These are phyloP conservation scores for Apolygus lucorum DNA, from an alignment of 1,140 invertebrate genomes.

Conservation along the genomic window DNA sequence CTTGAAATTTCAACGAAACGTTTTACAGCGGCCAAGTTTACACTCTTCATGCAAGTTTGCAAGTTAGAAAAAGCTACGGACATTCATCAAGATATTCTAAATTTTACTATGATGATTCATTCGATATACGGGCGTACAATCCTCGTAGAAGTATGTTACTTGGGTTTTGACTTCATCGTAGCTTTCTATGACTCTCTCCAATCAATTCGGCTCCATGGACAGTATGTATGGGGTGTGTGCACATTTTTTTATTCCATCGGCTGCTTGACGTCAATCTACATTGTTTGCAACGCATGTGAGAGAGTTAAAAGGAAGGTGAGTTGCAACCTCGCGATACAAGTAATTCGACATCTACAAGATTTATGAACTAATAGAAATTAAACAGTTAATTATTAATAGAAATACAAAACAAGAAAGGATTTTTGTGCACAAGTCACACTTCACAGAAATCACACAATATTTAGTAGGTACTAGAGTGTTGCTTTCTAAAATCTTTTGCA, in stretches of 20 bases:
- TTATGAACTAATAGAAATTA: no score
- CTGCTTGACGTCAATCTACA: not conserved
- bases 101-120: not conserved
- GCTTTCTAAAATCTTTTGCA: no score
- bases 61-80: not conserved
- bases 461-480: no score
- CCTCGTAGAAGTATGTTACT: not conserved
- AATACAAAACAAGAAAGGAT: no score
- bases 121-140: not conserved
- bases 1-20: constrained; percentile 1
- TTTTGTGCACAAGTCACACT: no score
- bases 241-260: not conserved
- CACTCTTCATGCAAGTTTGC: not conserved
- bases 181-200: not conserved
- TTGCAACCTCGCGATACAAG: no score
- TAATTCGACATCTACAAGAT: no score
- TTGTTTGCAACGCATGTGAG: not conserved
- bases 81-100: not conserved
- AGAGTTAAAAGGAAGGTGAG: not conserved
- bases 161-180: constrained; percentile 4
- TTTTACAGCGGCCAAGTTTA: not conserved
- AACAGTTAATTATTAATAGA: no score
- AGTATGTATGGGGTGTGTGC: not conserved
- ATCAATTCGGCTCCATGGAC: not conserved
- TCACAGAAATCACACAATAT: no score